Conservation (phyloP, 2,113 vertebrate genomes). For the Donacobius atricapilla region DNA sequence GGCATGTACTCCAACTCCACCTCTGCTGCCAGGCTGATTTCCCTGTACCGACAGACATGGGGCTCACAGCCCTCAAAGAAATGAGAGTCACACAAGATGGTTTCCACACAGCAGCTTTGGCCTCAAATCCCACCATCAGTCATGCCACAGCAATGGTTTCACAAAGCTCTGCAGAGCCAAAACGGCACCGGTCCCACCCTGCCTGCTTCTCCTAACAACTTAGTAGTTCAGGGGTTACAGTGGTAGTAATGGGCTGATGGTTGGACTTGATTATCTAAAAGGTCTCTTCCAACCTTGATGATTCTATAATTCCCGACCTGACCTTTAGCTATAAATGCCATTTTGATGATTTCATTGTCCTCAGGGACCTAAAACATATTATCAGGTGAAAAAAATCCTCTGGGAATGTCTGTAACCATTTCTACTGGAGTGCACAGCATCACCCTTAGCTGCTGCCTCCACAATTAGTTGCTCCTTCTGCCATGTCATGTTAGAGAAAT, state of each 20-base stretch:
- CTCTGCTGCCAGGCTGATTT: not conserved
- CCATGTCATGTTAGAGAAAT: not conserved
- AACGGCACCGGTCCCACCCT: not conserved
- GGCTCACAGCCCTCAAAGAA: not conserved
- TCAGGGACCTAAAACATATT: not conserved
- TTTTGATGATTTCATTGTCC: not conserved
- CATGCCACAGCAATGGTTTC: not conserved
- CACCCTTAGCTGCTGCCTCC: not conserved
- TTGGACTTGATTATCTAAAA: not conserved
- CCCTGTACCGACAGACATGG: rapidly evolving
- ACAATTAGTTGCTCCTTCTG: not conserved
- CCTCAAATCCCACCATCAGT: not conserved
- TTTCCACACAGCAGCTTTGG: not conserved
- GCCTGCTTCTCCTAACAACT: not conserved
- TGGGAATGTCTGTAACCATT: not conserved
- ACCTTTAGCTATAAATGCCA: not conserved
- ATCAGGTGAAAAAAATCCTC: not conserved
- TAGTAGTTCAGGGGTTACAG: not conserved
- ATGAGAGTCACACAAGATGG: not conserved
- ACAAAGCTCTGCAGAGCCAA: not conserved
- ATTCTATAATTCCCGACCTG: not conserved
- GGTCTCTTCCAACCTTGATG: not conserved
- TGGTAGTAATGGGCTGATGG: not conserved
- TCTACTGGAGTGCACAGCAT: not conserved
- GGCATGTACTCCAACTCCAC: not conserved